These are phyloP conservation scores for Mus caroli DNA, from an alignment of 2,797 vertebrate genomes.

Conservation along the genomic window DNA sequence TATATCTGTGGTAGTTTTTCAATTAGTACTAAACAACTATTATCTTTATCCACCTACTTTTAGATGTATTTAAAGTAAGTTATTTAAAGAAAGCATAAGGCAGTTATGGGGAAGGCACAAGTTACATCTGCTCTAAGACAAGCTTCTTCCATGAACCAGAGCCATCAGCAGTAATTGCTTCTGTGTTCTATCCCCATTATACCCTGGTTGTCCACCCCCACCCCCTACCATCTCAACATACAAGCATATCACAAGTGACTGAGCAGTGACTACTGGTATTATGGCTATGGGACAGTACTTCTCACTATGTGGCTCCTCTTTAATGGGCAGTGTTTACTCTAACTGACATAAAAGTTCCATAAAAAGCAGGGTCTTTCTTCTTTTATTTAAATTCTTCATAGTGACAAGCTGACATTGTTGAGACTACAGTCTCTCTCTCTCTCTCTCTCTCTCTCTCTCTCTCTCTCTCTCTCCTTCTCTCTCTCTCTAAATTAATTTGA, in stretches of 20 bases:
- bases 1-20: background rate
- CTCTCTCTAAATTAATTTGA: background rate
- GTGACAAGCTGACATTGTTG: background rate
- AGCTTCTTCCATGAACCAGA: background rate
- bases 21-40: background rate
- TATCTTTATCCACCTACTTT: background rate
- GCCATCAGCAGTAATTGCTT: background rate
- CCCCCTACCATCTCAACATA: background rate
- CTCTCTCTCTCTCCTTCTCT: too few relatives aligned
- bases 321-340: background rate
- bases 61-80: background rate
- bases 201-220: background rate
- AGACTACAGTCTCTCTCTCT: background rate
- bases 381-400: background rate
- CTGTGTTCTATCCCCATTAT: background rate
- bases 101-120: background rate
- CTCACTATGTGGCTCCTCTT: background rate
- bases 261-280: background rate
- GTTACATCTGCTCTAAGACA: background rate
- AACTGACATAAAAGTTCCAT: background rate
- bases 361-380: background rate
- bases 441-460: background rate
- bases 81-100: background rate
- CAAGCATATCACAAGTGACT: background rate
- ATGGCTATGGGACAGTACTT: background rate